phyloP scores from a whole-genome alignment of 1,140 invertebrate species.

The Odontomachus brunneus region DNA sequence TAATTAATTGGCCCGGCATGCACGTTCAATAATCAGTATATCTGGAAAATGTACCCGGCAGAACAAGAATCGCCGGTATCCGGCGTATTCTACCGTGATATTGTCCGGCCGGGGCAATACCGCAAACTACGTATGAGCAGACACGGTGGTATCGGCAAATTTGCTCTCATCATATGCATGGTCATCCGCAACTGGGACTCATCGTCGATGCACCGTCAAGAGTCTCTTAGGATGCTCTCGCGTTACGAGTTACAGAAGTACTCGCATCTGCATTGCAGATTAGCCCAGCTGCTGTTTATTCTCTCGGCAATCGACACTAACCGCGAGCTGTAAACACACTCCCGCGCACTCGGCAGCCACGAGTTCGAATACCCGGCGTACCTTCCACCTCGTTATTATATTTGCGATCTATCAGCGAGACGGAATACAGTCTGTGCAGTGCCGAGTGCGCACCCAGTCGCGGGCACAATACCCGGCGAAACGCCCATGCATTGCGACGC shows the following conservation, averaged over 20 bases:
- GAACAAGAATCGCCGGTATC: constrained; percentile 25
- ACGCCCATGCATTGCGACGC: neutral
- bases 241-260: constrained; percentile 59
- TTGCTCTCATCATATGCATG: constrained; percentile 40
- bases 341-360: constrained; percentile 11
- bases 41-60: neutral
- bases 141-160: constrained; percentile 54
- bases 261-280: constrained; percentile 59
- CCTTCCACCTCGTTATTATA: constrained; percentile 41
- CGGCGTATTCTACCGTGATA: constrained; percentile 5
- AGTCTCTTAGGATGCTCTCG: constrained; percentile 52
- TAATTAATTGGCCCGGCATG: neutral
- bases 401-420: constrained; percentile 53
- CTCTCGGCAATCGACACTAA: constrained; percentile 52
- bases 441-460: neutral
- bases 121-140: constrained; percentile 18
- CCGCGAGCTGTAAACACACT: constrained; percentile 54
- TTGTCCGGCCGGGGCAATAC: constrained; percentile 19
- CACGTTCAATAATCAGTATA: neutral
- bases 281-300: constrained; percentile 52
- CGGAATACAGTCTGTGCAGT: constrained; percentile 24
- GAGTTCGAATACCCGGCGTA: constrained; percentile 15
- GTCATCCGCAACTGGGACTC: constrained; percentile 27
- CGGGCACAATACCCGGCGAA: constrained; percentile 11
- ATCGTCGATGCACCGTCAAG: constrained; percentile 35